A percentile compares a stretch with the other conserved stretches of the same genome.
phyloP scores from a whole-genome alignment of 2,797 vertebrate genomes.

The Apogon talboti region DNA sequence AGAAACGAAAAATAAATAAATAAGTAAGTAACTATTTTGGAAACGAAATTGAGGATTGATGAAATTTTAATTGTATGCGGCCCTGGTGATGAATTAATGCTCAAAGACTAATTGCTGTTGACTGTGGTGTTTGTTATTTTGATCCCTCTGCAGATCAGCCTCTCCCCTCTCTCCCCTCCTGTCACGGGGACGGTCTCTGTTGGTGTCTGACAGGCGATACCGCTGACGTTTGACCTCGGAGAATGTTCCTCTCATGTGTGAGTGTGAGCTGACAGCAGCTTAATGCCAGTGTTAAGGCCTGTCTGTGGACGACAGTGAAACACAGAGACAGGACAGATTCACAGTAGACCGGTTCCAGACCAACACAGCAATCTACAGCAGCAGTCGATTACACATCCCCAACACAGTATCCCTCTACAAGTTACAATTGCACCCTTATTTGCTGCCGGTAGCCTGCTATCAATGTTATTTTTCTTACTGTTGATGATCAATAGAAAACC shows the following conservation, averaged over 20 bases:
- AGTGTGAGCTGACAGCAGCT: slow-evolving; percentile 67
- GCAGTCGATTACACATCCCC: slow-evolving; percentile 46
- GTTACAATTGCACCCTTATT: slow-evolving; percentile 28
- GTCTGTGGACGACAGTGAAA: slow-evolving; percentile 33
- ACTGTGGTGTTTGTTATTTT: slow-evolving; percentile 29
- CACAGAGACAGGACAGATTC: slow-evolving; percentile 9
- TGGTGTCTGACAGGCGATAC: slow-evolving; percentile 58
- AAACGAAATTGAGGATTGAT: too few relatives aligned
- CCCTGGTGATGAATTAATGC: not conserved
- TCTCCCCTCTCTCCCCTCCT: slow-evolving; percentile 28
- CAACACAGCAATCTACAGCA: slow-evolving; percentile 55
- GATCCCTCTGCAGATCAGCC: slow-evolving; percentile 46
- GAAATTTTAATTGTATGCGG: too few relatives aligned
- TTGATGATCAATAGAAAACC: slow-evolving; percentile 27
- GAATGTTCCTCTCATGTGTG: slow-evolving; percentile 51
- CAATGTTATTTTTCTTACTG: too few relatives aligned
- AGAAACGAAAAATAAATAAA: too few relatives aligned
- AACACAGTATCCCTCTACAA: slow-evolving; percentile 40
- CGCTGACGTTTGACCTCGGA: slow-evolving; percentile 68
- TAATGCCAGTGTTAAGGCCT: slow-evolving; percentile 56
- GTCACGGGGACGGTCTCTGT: slow-evolving; percentile 41
- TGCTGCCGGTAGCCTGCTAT: slow-evolving; percentile 23
- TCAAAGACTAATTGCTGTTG: slow-evolving; percentile 12
- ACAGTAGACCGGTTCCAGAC: slow-evolving; percentile 27
- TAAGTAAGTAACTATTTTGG: too few relatives aligned